Evolutionary conservation across 2,888 invertebrate species (phyloP).

Genomic region (Agriopis aurantiaria): DNA sequence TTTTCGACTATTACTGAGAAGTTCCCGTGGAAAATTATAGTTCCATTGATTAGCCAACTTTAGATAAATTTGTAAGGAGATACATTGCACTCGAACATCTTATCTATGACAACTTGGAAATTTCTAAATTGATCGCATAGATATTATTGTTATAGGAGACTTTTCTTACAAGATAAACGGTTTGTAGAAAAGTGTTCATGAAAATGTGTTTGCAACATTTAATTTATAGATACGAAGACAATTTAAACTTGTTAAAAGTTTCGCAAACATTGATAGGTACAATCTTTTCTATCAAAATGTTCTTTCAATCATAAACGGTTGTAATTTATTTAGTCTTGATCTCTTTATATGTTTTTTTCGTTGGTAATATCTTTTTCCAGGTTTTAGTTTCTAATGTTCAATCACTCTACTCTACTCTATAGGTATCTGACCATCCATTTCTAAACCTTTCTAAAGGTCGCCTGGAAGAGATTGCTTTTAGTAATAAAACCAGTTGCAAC

Average conservation of each 20-base stretch:
- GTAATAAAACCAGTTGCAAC: not conserved
- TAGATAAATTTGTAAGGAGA: not conserved
- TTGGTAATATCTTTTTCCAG: not conserved
- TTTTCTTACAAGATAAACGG: constrained; percentile 4
- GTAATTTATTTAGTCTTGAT: too few species aligned
- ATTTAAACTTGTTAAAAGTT: not conserved
- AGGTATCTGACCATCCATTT: too few species aligned
- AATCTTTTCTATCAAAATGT: not conserved
- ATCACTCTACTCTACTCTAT: not conserved
- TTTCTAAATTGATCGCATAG: constrained; percentile 33
- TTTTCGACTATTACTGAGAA: not conserved
- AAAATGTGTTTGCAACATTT: not conserved
- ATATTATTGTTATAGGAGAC: constrained; percentile 29
- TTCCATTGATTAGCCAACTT: not conserved
- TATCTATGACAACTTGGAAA: constrained; percentile 30
- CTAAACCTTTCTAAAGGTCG: not conserved
- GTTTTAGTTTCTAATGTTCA: not conserved
- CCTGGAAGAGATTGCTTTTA: not conserved
- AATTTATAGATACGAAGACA: not conserved
- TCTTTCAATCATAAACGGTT: too few species aligned
- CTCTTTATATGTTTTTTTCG: too few species aligned
- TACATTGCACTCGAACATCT: constrained; percentile 15
- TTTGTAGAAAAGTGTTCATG: constrained; percentile 6
- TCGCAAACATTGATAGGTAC: not conserved
- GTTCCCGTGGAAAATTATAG: not conserved